Conservation (phyloP, 2,797 vertebrate genomes). For the Sibirionetta formosa region DNA sequence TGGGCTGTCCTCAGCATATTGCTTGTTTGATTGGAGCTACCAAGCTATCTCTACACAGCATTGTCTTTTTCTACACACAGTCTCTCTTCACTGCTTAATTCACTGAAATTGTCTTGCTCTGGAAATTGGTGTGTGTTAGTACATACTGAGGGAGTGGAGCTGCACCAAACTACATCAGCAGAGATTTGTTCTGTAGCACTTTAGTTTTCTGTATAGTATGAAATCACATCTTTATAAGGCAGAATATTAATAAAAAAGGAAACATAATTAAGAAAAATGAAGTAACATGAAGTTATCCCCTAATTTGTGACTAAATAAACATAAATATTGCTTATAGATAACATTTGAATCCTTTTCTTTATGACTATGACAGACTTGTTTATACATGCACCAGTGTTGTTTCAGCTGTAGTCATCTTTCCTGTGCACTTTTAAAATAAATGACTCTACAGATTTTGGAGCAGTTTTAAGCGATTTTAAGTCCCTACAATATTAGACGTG, state of each 20-base stretch:
- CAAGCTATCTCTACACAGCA: accelerated
- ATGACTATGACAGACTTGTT: neutral
- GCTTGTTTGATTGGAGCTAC: neutral
- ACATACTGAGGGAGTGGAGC: neutral
- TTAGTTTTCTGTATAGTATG: accelerated
- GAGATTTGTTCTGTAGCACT: neutral
- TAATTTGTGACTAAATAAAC: neutral
- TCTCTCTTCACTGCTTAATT: neutral
- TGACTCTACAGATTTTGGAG: neutral
- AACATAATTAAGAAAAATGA: neutral
- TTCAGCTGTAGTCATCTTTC: neutral
- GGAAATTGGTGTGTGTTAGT: neutral
- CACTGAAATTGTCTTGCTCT: neutral
- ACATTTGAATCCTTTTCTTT: neutral
- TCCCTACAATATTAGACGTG: neutral
- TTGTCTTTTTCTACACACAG: neutral
- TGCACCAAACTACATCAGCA: neutral
- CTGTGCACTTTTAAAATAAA: neutral
- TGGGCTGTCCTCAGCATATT: accelerated
- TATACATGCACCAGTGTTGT: neutral
- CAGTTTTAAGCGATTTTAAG: neutral
- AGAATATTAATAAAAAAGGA: neutral
- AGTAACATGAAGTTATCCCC: neutral
- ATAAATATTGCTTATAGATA: neutral
- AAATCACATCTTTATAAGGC: neutral